A percentile compares a stretch with the other conserved stretches of the same genome.
Conservation (phyloP, 2,113 vertebrate genomes). For the Xiphias gladius region DNA sequence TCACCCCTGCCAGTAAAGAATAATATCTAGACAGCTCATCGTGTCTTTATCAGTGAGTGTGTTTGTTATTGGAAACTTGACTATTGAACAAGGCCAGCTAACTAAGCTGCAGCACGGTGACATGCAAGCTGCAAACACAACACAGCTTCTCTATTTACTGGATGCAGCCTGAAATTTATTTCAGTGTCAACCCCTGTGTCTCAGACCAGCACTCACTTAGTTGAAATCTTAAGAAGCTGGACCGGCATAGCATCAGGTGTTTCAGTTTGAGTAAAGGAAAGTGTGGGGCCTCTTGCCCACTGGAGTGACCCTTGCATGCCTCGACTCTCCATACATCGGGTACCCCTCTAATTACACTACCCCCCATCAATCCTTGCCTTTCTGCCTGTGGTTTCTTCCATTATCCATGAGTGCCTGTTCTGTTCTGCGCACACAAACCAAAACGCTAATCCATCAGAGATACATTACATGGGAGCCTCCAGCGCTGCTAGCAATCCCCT, state of each 20-base stretch:
- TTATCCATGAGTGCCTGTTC: slow-evolving; percentile 72
- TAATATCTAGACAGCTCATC: slow-evolving; percentile 59
- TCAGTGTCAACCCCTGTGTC: slow-evolving; percentile 18
- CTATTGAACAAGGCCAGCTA: slow-evolving; percentile 40
- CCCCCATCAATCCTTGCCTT: slow-evolving; percentile 55
- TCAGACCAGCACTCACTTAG: slow-evolving; percentile 40
- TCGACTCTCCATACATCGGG: slow-evolving; percentile 70
- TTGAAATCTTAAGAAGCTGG: slow-evolving; percentile 51
- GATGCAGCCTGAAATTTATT: slow-evolving; percentile 32
- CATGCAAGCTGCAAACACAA: slow-evolving; percentile 30
- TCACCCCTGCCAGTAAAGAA: slow-evolving; percentile 48
- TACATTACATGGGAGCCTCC: slow-evolving; percentile 71
- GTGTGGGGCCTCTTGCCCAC: slow-evolving; percentile 69
- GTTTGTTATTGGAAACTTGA: slow-evolving; percentile 53
- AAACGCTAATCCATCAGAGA: slow-evolving; percentile 73
- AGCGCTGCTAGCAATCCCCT: slow-evolving; percentile 50
- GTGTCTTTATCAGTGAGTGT: slow-evolving; percentile 56
- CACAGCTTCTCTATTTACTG: slow-evolving; percentile 14
- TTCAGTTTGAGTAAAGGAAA: slow-evolving; percentile 65
- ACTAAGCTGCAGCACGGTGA: slow-evolving; percentile 15
- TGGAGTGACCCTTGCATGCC: slow-evolving; percentile 72
- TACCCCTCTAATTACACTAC: slow-evolving; percentile 74
- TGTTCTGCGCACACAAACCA: slow-evolving; percentile 73
- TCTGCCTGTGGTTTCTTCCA: slow-evolving; percentile 71
- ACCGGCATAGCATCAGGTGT: slow-evolving; percentile 74